Evolutionary conservation across 2,113 vertebrate genomes (phyloP).

Genomic region (Raphicerus campestris): DNA sequence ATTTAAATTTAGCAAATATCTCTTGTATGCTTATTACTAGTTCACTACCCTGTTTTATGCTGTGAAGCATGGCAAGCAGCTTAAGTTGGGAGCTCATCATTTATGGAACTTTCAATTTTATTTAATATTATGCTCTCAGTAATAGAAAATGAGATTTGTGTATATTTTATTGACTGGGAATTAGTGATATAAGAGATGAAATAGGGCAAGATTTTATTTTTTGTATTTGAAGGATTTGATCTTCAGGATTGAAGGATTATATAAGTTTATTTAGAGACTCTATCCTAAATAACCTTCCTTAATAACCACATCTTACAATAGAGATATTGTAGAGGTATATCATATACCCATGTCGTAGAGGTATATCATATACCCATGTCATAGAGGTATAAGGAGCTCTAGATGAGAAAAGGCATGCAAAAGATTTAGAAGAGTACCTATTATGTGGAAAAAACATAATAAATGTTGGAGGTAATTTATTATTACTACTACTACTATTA

Average conservation of each 20-base stretch:
- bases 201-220: not conserved
- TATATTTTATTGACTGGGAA: not conserved
- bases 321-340: not conserved
- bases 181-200: not conserved
- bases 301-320: not conserved
- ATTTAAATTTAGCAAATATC: constrained; percentile 39
- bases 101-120: not conserved
- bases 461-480: not conserved
- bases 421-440: not conserved
- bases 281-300: not conserved
- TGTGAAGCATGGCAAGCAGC: not conserved
- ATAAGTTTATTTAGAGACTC: not conserved
- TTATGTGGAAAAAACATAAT: not conserved
- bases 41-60: not conserved
- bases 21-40: not conserved
- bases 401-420: not conserved
- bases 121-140: not conserved
- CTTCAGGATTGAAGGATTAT: not conserved
- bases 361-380: not conserved
- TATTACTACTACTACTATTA: not conserved
- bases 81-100: not conserved
- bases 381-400: not conserved
- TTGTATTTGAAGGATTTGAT: not conserved
- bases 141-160: not conserved
- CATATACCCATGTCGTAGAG: not conserved